Base-by-base conservation (phyloP, 2,797 vertebrate genomes). In the Cossypha dichroa region DNA sequence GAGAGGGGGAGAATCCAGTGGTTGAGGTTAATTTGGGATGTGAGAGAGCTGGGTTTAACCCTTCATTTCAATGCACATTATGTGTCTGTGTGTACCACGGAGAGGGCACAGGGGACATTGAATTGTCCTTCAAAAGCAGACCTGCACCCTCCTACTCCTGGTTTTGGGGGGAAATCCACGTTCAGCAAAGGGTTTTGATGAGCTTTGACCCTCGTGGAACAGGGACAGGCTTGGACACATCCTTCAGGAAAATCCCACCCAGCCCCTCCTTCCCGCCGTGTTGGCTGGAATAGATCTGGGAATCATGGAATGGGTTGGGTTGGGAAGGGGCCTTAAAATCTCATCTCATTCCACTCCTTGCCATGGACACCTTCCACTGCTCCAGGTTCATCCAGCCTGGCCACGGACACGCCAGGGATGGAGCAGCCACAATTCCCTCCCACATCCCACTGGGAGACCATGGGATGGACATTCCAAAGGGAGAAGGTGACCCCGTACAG, bases 21-120 rank as follows among this genome's bases (percentile, higher is more conserved):
- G 72, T 93, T 85, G 79, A 64, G 38, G 78, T 34, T 83, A 59
- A 82, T 29, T 21, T 96, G 88, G 92, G 92, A 93, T 76, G 88
- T 87, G 66, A 34, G 68, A 81, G 80, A 52, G 5, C 55, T 90
- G 93, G 3, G 68, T 95, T 91, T 85, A 64, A 87, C 85, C 87
- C 63, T 91, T 93, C 43, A 15, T 70, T 91, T 62, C 7, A 75
- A 58, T 64, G 10, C 28, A n/a, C 3, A 20, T 1, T 10, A 18
- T 18, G 2, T 6, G 13, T 31, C 40, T 2, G 1, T 0, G 31
- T 0, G 1, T 2, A 4, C 14, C 31, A 15, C 14, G 43, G 70
- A 60, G 82, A 95, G 83, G 69, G 46, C 84, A 69, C 58, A 49
- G 5, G 31, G 51, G 8, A 13, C 55, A 29, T 52, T n/a, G 11